phyloP scores from a whole-genome alignment of 2,888 invertebrate species.

The Drosophila prolongata region DNA sequence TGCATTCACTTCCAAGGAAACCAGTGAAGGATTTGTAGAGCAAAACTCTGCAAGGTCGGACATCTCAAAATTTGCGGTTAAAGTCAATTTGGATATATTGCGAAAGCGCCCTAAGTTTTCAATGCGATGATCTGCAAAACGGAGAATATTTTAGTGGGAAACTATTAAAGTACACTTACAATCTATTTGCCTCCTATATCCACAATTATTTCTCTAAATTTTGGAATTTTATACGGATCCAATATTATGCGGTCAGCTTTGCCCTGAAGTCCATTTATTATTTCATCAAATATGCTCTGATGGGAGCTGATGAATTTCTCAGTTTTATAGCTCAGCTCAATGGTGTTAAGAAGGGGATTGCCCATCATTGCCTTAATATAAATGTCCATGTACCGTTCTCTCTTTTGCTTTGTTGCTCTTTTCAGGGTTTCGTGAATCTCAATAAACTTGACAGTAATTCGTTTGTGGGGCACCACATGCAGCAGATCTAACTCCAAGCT shows the following conservation, averaged over 20 bases:
- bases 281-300: constrained; percentile 16
- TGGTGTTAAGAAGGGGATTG: not conserved
- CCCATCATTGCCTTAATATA: not conserved
- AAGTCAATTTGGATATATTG: constrained; percentile 7
- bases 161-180: not conserved
- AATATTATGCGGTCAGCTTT: not conserved
- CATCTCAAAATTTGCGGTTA: constrained; percentile 15
- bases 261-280: constrained; percentile 1
- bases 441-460: not conserved
- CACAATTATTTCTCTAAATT: constrained; percentile 2
- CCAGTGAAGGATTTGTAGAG: not conserved
- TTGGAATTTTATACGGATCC: not conserved
- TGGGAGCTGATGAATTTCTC: not conserved
- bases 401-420: not conserved
- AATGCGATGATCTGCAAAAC: constrained; percentile 7
- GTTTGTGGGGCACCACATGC: not conserved
- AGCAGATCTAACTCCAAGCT: not conserved
- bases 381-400: not conserved
- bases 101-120: not conserved
- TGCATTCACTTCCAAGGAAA: constrained; percentile 14
- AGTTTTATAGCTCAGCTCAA: not conserved
- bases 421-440: not conserved
- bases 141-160: not conserved
- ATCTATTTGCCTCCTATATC: constrained; percentile 8
- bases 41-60: constrained; percentile 18